Conservation (phyloP, 2,797 vertebrate genomes). For the Micromesistius poutassou region DNA sequence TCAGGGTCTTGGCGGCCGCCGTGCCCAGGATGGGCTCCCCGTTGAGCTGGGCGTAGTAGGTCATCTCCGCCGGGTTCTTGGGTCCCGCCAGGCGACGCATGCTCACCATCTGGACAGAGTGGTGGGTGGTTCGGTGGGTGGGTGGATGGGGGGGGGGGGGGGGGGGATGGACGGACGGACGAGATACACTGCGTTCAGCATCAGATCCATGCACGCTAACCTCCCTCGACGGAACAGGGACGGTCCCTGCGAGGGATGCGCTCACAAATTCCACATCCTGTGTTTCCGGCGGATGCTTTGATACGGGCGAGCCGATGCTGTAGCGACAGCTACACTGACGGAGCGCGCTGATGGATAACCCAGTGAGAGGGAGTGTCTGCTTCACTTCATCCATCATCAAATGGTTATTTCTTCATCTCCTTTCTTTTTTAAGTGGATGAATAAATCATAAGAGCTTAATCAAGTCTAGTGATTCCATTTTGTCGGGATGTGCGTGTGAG, state of each 20-base stretch:
- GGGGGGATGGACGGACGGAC: not conserved
- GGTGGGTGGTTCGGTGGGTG: not conserved
- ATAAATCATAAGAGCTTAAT: constrained; percentile 49
- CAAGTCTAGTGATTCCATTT: constrained; percentile 48
- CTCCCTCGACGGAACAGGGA: no score
- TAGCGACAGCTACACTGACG: constrained; percentile 40
- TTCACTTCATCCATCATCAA: constrained; percentile 36
- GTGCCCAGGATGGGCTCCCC: constrained; percentile 86
- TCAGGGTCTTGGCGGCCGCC: constrained; percentile 89
- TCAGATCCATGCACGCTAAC: no score
- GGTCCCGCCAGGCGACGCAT: constrained; percentile 89
- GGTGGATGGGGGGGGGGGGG: not conserved
- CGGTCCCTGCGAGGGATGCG: no score
- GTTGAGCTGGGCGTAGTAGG: constrained; percentile 88
- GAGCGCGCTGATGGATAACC: constrained; percentile 44
- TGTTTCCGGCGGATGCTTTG: constrained; percentile 25
- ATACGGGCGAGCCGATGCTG: constrained; percentile 29
- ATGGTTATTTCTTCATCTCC: not conserved
- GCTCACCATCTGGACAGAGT: constrained; percentile 85
- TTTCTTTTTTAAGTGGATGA: constrained; percentile 35
- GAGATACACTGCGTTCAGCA: not conserved
- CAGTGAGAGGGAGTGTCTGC: constrained; percentile 45
- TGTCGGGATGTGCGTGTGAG: constrained; percentile 17
- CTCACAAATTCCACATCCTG: not conserved
- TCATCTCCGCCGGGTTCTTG: constrained; percentile 92